phyloP scores from a whole-genome alignment of 2,888 invertebrate species.

The Agrochola litura region DNA sequence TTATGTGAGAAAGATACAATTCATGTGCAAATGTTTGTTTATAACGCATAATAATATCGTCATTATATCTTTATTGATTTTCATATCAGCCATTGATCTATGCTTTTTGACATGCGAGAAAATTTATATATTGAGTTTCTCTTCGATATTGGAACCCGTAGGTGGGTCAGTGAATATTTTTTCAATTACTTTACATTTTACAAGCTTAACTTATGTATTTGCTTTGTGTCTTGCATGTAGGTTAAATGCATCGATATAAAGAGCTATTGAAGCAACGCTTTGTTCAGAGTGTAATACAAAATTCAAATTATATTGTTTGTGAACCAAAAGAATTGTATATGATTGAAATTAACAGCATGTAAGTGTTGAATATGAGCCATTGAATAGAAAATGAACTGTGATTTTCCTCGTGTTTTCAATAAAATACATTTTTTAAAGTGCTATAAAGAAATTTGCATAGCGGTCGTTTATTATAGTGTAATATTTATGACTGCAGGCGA shows the following conservation, averaged over 20 bases:
- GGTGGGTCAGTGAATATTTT: constrained; percentile 58
- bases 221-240: constrained; percentile 53
- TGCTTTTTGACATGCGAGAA: constrained; percentile 67
- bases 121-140: constrained; percentile 66
- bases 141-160: constrained; percentile 51
- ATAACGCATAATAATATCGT: constrained; percentile 71
- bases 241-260: constrained; percentile 45
- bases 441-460: constrained; percentile 76
- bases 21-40: constrained; percentile 74
- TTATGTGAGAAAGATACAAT: constrained; percentile 65
- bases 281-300: constrained; percentile 43
- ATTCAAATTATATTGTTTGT: constrained; percentile 57
- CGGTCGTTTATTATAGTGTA: constrained; percentile 70
- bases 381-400: constrained; percentile 66
- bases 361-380: constrained; percentile 54
- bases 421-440: constrained; percentile 73
- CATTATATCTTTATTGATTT: constrained; percentile 72
- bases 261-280: constrained; percentile 41
- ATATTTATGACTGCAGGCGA: constrained; percentile 72
- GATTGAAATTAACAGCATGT: constrained; percentile 54
- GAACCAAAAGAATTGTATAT: constrained; percentile 45
- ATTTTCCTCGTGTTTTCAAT: constrained; percentile 70
- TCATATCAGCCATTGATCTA: constrained; percentile 68
- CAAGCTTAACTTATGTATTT: constrained; percentile 37
- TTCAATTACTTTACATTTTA: constrained; percentile 60